Evolutionary conservation across 2,113 vertebrate species (phyloP).

Genomic region (Tringa solitaria): DNA sequence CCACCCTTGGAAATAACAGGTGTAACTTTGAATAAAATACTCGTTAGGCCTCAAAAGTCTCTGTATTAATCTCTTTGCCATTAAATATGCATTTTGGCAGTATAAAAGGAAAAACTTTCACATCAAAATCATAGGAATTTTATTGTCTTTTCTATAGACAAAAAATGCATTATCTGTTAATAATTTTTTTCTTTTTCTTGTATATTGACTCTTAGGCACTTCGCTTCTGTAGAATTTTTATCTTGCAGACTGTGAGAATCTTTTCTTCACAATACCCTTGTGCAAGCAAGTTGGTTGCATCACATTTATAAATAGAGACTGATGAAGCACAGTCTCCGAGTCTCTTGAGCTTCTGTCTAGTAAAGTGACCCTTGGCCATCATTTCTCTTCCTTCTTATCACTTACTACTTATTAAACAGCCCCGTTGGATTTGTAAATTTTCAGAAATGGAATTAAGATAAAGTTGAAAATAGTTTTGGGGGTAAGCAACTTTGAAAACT

Average conservation of each 20-base stretch:
- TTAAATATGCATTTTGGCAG: neutral
- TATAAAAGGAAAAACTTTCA: neutral
- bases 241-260: neutral
- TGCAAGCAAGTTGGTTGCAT: neutral
- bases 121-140: neutral
- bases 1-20: neutral
- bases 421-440: neutral
- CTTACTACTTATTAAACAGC: neutral
- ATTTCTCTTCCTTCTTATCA: neutral
- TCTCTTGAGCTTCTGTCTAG: neutral
- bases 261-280: neutral
- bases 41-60: neutral
- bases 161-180: neutral
- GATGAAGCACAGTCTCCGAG: neutral
- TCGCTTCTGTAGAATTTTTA: neutral
- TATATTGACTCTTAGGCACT: neutral
- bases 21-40: neutral
- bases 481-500: neutral
- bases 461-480: neutral
- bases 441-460: neutral
- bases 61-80: neutral
- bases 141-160: neutral
- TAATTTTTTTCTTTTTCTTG: neutral
- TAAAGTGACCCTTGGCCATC: neutral
- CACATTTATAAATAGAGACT: neutral